Evolutionary conservation across 53 echinoderm and acorn worm species (phyloP).

Genomic region (Actinopyga echinites): DNA sequence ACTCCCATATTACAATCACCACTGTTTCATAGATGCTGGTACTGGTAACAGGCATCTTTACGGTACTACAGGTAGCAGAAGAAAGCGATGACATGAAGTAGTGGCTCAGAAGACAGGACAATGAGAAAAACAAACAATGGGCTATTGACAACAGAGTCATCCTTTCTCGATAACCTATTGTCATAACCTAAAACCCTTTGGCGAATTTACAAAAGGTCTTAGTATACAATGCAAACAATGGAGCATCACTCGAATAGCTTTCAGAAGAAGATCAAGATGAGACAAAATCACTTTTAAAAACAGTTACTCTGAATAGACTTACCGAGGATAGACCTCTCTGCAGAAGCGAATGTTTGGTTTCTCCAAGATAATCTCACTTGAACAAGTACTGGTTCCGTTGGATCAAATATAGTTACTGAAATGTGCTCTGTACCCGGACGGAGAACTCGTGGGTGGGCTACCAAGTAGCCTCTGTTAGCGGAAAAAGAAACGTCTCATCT

Average conservation of each 20-base stretch:
- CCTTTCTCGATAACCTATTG: neutral
- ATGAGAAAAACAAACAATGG: no score
- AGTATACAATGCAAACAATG: no score
- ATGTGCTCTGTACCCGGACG: constrained; percentile 74
- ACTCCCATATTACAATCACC: no score
- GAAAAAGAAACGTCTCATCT: no score
- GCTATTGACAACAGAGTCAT: neutral
- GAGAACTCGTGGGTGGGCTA: constrained; percentile 74
- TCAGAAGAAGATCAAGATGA: neutral
- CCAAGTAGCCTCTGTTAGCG: constrained; percentile 81
- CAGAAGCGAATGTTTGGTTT: constrained; percentile 66
- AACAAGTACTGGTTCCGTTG: constrained; percentile 67
- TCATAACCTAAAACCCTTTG: neutral
- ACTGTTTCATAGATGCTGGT: no score
- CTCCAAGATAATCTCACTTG: constrained; percentile 70
- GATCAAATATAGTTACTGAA: constrained; percentile 93
- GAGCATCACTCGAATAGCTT: no score
- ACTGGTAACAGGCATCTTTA: no score
- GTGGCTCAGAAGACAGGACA: neutral
- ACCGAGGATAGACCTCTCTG: constrained; percentile 74
- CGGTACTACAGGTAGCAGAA: no score
- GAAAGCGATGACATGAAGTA: no score
- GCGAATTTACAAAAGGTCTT: neutral
- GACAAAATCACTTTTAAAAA: neutral
- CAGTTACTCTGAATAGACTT: constrained; percentile 16